Evolutionary conservation across 1,140 invertebrate genomes (phyloP).

Genomic region (Pentalonia nigronervosa): DNA sequence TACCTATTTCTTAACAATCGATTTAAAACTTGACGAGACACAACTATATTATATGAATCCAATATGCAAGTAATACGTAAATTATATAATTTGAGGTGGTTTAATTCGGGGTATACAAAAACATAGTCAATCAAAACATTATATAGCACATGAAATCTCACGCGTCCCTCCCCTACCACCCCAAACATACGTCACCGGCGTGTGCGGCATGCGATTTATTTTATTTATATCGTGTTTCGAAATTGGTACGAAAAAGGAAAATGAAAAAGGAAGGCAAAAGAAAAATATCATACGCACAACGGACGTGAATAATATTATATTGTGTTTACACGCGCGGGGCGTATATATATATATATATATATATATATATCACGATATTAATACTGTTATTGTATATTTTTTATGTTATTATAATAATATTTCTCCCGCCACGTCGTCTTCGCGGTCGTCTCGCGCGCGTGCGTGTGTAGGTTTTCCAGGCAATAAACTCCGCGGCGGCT

Average conservation of each 20-base stretch:
- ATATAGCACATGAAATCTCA: too few species aligned
- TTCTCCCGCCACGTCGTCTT: neutral
- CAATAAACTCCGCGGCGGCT: conserved; percentile 44
- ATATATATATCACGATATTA: too few species aligned
- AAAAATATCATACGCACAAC: neutral
- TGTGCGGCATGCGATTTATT: neutral
- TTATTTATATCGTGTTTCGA: neutral
- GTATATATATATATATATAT: too few species aligned
- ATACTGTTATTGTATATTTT: neutral
- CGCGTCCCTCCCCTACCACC: too few species aligned
- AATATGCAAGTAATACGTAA: too few species aligned
- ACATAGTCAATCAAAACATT: too few species aligned
- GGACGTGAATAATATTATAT: too few species aligned
- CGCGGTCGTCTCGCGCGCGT: neutral
- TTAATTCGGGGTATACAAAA: too few species aligned
- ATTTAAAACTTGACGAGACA: neutral
- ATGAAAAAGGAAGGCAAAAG: neutral
- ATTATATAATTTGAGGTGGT: too few species aligned
- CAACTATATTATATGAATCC: neutral
- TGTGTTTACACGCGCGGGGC: too few species aligned
- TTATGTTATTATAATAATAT: neutral
- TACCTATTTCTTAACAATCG: neutral
- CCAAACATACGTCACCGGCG: neutral
- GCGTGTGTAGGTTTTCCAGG: conserved; percentile 53
- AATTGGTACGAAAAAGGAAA: neutral